Evolutionary conservation across 2,888 invertebrate species (phyloP).

Genomic region (Galerucella calmariensis): DNA sequence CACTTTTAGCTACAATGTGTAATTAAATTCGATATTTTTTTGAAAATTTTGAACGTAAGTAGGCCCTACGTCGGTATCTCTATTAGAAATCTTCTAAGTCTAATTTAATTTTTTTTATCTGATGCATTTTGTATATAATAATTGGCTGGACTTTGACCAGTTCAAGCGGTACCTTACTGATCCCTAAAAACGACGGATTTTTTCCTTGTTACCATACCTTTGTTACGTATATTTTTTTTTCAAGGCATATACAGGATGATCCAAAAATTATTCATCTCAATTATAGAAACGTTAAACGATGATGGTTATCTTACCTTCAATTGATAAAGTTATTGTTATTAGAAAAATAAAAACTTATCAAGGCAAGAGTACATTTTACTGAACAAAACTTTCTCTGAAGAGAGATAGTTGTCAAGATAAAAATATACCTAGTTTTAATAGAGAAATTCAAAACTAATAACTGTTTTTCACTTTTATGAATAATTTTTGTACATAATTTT

Average conservation of each 20-base stretch:
- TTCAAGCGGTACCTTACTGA: constrained; percentile 51
- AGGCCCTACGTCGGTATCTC: constrained; percentile 41
- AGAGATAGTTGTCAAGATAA: constrained; percentile 8
- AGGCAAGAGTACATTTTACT: not conserved
- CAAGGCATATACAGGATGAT: constrained; percentile 32
- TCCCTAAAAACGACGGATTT: constrained; percentile 58
- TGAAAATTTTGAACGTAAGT: constrained; percentile 28
- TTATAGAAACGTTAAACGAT: no score
- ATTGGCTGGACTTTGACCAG: constrained; percentile 55
- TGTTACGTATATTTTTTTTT: constrained; percentile 53
- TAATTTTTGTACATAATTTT: not conserved
- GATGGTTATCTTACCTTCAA: not conserved
- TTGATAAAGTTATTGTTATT: not conserved
- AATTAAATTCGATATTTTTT: constrained; percentile 5
- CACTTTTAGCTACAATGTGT: not conserved
- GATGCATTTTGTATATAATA: constrained; percentile 52
- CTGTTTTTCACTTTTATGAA: not conserved
- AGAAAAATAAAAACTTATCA: not conserved
- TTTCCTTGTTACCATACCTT: constrained; percentile 40
- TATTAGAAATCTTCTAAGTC: constrained; percentile 46
- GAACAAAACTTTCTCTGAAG: not conserved
- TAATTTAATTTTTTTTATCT: constrained; percentile 47
- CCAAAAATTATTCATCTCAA: constrained; percentile 21
- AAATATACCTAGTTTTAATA: no score
- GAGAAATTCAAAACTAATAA: no score